Evolutionary conservation across 1,140 invertebrate genomes (phyloP), one percentile per base, ranked within the genome.

Genomic region (Drosophila biarmipes): DNA sequence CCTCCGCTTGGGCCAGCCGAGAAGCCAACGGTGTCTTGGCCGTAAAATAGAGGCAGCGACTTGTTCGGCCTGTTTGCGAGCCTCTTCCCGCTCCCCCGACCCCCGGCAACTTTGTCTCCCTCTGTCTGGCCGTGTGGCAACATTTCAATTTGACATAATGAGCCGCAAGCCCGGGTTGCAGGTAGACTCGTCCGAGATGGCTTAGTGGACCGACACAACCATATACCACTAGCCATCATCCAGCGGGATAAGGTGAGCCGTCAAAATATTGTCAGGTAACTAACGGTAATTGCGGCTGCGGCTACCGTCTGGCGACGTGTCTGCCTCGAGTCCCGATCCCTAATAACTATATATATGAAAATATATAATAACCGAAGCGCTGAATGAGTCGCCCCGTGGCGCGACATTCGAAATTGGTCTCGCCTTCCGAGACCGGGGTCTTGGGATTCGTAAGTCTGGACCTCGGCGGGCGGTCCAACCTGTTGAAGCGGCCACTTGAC

Each of bases 141-240:
- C 90, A 90, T 90, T 87, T 91, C 90, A 91, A 89, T 81, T 86
- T 91, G 89, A 91, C 84, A 91, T 91, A 86, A 91, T 91, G 90
- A 89, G 84, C 68, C 62, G 73, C 66, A 58, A 77, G 42, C 40
- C 29, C 31, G 24, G 6, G 42, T 17, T 38, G 63, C 63, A 77
- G 62, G 66, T 69, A 69, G 63, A 19, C 10, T 11, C 11, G 24
- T 34, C 6, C 10, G 10, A 43, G 42, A 61, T 53, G 62, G 66
- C 66, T 68, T 66, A 68, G 64, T 67, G 27, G 24, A 38, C 46
- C 42, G 31, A 64, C 53, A 63, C n/a, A 63, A n/a, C 31, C 61
- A 62, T 42, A 37, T 49, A 21, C 35, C 35, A 56, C 10, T 66
- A 57, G 12, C 37, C 42, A 66, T 48, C 38, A 66, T 48, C 42